Conservation (phyloP, 2,797 vertebrate genomes). For the Alosa sapidissima region DNA sequence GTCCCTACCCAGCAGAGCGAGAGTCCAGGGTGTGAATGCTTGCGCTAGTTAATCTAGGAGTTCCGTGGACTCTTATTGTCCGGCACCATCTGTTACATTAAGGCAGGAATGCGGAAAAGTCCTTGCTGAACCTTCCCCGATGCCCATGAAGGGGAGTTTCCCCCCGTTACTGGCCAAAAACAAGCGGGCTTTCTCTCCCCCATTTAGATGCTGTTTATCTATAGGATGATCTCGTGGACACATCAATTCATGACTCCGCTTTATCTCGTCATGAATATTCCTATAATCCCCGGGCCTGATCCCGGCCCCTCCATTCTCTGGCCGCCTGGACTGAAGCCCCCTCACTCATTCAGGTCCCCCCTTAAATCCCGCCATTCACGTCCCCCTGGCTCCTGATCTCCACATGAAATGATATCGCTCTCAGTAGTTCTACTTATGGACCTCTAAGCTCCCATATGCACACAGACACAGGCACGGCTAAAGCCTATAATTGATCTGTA, state of each 20-base stretch:
- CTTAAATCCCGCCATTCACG: slow-evolving; percentile 81
- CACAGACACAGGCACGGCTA: slow-evolving; percentile 78
- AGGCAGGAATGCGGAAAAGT: slow-evolving; percentile 64
- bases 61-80: slow-evolving; percentile 52
- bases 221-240: slow-evolving; percentile 85
- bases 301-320: slow-evolving; percentile 75
- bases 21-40: slow-evolving; percentile 1
- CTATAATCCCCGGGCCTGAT: slow-evolving; percentile 79
- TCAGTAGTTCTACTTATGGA: slow-evolving; percentile 76
- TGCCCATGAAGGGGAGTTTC: slow-evolving; percentile 66
- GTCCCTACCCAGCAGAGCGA: not conserved
- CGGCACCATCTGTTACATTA: slow-evolving; percentile 67
- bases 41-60: not conserved
- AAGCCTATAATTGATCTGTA: slow-evolving; percentile 87
- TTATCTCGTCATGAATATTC: slow-evolving; percentile 92
- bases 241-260: slow-evolving; percentile 81
- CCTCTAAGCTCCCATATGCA: slow-evolving; percentile 80
- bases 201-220: slow-evolving; percentile 77
- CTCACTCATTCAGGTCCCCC: slow-evolving; percentile 73
- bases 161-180: slow-evolving; percentile 58
- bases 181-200: slow-evolving; percentile 61
- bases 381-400: slow-evolving; percentile 77
- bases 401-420: slow-evolving; percentile 83
- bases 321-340: slow-evolving; percentile 69
- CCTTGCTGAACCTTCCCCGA: slow-evolving; percentile 63